A percentile compares a stretch with the other conserved stretches of the same genome.
phyloP scores from a whole-genome alignment of 2,888 invertebrate species.

The Augiades crinisus region DNA sequence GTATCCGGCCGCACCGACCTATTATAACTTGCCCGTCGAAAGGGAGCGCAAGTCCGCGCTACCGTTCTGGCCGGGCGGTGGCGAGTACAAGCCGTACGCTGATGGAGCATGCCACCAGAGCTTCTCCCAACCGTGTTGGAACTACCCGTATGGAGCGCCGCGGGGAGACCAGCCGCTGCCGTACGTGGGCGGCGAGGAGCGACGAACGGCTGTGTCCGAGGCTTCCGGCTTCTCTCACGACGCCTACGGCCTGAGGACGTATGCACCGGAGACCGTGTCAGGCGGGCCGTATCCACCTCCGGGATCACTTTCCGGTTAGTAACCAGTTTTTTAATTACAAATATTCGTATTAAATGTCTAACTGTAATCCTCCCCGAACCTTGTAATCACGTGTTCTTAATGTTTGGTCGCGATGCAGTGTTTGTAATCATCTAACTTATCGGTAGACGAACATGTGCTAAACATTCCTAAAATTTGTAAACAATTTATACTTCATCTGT shows the following conservation, averaged over 20 bases:
- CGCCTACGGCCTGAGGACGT: slow-evolving; percentile 88
- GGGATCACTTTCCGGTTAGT: slow-evolving; percentile 84
- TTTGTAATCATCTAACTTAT: slow-evolving; percentile 75
- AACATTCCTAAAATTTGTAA: slow-evolving; percentile 70
- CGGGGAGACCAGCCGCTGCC: slow-evolving; percentile 85
- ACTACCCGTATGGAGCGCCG: slow-evolving; percentile 84
- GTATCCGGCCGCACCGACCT: slow-evolving; percentile 85
- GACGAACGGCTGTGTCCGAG: slow-evolving; percentile 84
- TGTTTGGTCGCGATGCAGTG: slow-evolving; percentile 54
- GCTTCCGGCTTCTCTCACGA: slow-evolving; percentile 87
- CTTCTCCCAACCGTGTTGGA: slow-evolving; percentile 88
- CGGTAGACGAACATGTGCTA: slow-evolving; percentile 54
- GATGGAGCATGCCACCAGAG: slow-evolving; percentile 85
- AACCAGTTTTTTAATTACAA: slow-evolving; percentile 34
- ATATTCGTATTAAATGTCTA: slow-evolving; percentile 36
- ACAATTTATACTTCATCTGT: slow-evolving; percentile 42
- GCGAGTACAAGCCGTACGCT: slow-evolving; percentile 83
- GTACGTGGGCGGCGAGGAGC: slow-evolving; percentile 87
- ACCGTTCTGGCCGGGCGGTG: slow-evolving; percentile 86
- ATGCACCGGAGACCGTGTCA: slow-evolving; percentile 87
- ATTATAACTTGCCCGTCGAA: slow-evolving; percentile 87
- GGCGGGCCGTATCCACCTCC: slow-evolving; percentile 90
- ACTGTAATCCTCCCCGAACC: slow-evolving; percentile 40
- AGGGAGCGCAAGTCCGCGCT: slow-evolving; percentile 83
- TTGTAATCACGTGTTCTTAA: slow-evolving; percentile 57